Conservation (phyloP, 2,797 vertebrate species). For the Cheirogaleus major region DNA sequence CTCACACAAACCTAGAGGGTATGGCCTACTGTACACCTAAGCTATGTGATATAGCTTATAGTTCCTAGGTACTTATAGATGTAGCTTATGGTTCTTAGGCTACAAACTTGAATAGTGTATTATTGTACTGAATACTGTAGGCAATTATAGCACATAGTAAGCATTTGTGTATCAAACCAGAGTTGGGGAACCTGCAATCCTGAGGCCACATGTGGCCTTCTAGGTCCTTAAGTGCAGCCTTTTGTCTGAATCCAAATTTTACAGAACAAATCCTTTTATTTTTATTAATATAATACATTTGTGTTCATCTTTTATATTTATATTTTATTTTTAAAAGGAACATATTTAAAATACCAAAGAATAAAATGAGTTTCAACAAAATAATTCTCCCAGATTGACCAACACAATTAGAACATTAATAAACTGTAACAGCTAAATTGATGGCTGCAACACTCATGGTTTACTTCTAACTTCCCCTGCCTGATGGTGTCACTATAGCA, state of each 20-base stretch:
- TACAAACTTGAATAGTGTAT: background rate
- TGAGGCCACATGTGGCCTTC: background rate
- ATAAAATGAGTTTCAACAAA: background rate
- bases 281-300: background rate
- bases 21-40: background rate
- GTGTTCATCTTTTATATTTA: background rate
- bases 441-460: background rate
- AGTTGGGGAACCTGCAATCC: background rate
- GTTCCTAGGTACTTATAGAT: background rate
- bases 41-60: background rate
- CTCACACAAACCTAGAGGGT: background rate
- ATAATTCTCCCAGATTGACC: background rate
- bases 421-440: background rate
- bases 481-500: background rate
- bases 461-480: background rate
- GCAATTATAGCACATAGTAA: background rate
- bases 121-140: background rate
- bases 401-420: background rate
- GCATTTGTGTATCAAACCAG: background rate
- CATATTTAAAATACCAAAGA: background rate
- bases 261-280: background rate
- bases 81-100: background rate
- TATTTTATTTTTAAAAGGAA: background rate
- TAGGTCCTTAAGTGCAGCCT: background rate
- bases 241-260: background rate